Percentiles rank a stretch among this genome's conserved stretches.
These are phyloP conservation scores for Macrosoma leucophasiata DNA, from an alignment of 2,888 invertebrate genomes.

Conservation along the genomic window DNA sequence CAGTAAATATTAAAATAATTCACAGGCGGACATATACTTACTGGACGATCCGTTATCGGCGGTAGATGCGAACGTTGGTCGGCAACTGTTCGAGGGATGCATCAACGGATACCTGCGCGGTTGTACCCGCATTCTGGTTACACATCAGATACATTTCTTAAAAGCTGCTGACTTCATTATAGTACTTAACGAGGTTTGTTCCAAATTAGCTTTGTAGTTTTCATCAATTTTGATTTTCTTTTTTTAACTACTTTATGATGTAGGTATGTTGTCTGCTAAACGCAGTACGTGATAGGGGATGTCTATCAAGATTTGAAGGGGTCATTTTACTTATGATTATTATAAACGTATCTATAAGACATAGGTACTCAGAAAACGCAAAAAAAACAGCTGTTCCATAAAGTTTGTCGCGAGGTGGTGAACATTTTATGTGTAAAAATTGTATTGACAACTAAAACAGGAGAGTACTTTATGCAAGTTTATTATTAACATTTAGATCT, in stretches of 20 bases:
- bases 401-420: background rate
- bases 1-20: constrained; percentile 35
- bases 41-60: constrained; percentile 92
- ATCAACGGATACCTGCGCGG: constrained; percentile 79
- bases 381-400: background rate
- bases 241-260: no score
- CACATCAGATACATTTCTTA: constrained; percentile 90
- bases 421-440: background rate
- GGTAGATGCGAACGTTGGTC: constrained; percentile 87
- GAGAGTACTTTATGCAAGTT: background rate
- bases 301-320: no score
- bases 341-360: no score
- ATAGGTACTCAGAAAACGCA: no score
- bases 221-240: no score
- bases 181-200: constrained; percentile 70
- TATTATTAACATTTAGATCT: no score
- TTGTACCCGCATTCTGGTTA: constrained; percentile 85
- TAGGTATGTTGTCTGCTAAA: no score
- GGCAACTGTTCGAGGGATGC: constrained; percentile 86
- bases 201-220: no score
- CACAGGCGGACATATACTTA: constrained; percentile 84
- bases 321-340: no score
- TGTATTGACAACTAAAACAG: background rate
- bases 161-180: constrained; percentile 80
- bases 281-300: no score